A percentile compares a stretch with the other conserved stretches of the same genome.
phyloP scores from a whole-genome alignment of 1,140 invertebrate genomes.

The Cyclina sinensis region DNA sequence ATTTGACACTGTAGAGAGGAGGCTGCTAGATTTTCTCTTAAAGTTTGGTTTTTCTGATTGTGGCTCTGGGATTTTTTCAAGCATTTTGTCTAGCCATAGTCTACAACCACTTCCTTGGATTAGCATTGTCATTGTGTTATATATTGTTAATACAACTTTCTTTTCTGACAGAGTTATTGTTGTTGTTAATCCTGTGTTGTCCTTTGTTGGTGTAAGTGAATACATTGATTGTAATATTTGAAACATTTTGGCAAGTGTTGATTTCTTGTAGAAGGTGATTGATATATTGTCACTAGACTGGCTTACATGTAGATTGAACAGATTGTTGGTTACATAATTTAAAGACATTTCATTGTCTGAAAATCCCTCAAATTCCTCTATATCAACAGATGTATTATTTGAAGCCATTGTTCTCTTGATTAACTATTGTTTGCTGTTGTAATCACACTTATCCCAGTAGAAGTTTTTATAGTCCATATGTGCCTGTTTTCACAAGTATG shows the following conservation, averaged over 20 bases:
- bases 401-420: slow-evolving; percentile 8
- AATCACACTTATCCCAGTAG: no score
- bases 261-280: background rate
- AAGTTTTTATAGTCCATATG: no score
- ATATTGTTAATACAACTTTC: background rate
- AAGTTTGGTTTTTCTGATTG: no score
- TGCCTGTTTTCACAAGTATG: no score
- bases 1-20: background rate
- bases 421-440: no score
- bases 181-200: slow-evolving; percentile 5
- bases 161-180: background rate
- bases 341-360: background rate
- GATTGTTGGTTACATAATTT: background rate
- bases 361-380: background rate
- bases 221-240: background rate
- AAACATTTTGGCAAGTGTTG: background rate
- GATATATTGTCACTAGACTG: background rate
- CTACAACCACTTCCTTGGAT: background rate
- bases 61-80: no score
- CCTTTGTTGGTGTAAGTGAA: background rate
- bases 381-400: background rate
- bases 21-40: background rate
- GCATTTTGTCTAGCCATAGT: background rate
- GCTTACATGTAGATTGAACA: background rate
- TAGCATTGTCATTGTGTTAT: background rate